phyloP scores from a whole-genome alignment of 1,140 invertebrate species.

The Maconellicoccus hirsutus region DNA sequence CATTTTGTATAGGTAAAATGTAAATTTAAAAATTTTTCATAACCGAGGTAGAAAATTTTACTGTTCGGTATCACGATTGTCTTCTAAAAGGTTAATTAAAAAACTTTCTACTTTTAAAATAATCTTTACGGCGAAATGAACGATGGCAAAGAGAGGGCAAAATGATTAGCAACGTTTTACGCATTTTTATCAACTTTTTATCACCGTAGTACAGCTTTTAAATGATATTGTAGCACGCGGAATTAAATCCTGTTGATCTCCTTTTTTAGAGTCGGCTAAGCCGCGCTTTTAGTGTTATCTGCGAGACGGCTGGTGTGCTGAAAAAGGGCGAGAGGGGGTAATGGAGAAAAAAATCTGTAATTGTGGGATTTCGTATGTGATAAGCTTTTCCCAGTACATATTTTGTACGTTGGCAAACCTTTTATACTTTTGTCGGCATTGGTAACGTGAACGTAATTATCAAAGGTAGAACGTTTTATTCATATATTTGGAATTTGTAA shows the following conservation, averaged over 20 bases:
- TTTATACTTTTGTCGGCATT: too few species aligned
- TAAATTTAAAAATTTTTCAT: constrained; percentile 10
- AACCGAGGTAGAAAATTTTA: not conserved
- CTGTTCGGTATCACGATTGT: not conserved
- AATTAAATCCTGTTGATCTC: not conserved
- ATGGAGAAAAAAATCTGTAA: too few species aligned
- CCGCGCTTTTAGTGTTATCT: too few species aligned
- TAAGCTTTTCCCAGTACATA: too few species aligned
- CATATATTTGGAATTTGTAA: too few species aligned
- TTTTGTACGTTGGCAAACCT: too few species aligned
- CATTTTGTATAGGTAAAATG: not conserved
- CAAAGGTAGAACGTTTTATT: too few species aligned
- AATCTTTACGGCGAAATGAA: not conserved
- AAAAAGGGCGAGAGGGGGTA: too few species aligned
- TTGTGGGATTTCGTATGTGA: too few species aligned
- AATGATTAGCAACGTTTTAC: not conserved
- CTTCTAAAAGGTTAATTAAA: constrained; percentile 1
- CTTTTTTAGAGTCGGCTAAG: not conserved
- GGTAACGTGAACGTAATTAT: too few species aligned
- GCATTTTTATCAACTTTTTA: not conserved
- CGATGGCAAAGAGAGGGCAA: not conserved
- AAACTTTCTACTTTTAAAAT: not conserved
- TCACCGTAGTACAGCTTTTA: not conserved
- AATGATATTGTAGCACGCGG: not conserved
- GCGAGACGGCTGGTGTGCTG: too few species aligned